Base-by-base conservation (phyloP, 2,888 invertebrate genomes). In the Conistra vaccinii region DNA sequence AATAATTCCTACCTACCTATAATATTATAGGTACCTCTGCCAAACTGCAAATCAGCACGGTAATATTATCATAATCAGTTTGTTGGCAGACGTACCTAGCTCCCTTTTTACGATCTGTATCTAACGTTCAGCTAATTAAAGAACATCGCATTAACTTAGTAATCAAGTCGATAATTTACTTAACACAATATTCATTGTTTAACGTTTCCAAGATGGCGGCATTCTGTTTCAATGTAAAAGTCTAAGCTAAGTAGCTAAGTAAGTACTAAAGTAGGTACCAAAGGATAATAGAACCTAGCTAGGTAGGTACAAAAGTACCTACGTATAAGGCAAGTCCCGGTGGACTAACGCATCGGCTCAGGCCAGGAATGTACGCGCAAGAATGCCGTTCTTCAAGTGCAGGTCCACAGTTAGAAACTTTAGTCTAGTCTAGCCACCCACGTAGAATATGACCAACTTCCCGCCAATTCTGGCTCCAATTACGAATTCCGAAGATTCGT, bases 331-430 rank as follows among this genome's bases (percentile, higher is more conserved):
- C 53, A 68, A 72, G 88, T 79, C 88, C 87, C 86, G 55, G 68
- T 67, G 75, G 86, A 77, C 68, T 58, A 62, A 51, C 73, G 66
- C 80, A 32, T 73, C 67, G 60, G 63, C 35, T 60, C 61, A 17
- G 61, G 29, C 7, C 60, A 55, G 81, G 88, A 87, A 87, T 88
- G 88, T 87, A 85, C 80, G 77, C 81, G 58, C 48, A 78, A 75
- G 89, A 80, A 85, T 85, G 85, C 72, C 42, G 80, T 55, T 65
- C 55, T 68, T 72, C 78, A 70, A 86, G 73, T 72, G 63, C 53
- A 71, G 39, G 48, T 53, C n/a, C 35, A 85, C 84, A 74, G 87
- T 84, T 84, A 86, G 73, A 70, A 73, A 61, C 58, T 73, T 58
- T 62, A 39, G 69, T 48, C 62, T 73, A 68, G 78, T 73, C 74